phyloP scores from a whole-genome alignment of 2,888 invertebrate genomes.

The Drosophila robusta region DNA sequence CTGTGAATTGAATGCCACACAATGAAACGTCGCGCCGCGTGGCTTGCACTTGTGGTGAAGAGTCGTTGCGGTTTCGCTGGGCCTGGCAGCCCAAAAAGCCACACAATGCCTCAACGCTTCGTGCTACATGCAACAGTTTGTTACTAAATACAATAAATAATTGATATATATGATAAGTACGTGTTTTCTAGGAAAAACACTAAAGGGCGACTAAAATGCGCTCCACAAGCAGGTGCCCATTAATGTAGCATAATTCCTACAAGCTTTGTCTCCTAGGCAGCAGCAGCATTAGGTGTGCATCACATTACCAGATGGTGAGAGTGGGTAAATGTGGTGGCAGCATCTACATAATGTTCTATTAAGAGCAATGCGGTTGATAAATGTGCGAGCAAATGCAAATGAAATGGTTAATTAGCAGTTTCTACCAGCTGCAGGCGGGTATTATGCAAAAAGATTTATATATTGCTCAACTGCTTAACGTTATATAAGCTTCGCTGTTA shows the following conservation, averaged over 20 bases:
- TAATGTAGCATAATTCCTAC: background rate
- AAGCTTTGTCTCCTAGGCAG: background rate
- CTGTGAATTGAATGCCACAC: conserved; percentile 16
- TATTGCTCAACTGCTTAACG: background rate
- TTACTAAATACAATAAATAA: conserved; percentile 11
- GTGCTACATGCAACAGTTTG: conserved; percentile 36
- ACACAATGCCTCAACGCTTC: conserved; percentile 3
- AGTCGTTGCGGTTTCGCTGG: background rate
- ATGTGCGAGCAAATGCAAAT: background rate
- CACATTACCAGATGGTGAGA: conserved; percentile 29
- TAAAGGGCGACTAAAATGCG: background rate
- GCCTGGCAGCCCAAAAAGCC: background rate
- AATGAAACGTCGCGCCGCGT: conserved; percentile 4
- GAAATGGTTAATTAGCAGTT: background rate
- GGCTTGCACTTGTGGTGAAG: conserved; percentile 20
- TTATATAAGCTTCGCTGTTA: background rate
- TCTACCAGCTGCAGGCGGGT: no score
- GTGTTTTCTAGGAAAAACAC: background rate
- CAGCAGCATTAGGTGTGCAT: conserved; percentile 19
- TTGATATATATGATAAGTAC: conserved; percentile 1
- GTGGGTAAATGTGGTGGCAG: background rate
- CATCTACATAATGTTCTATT: background rate
- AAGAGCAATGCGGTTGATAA: background rate
- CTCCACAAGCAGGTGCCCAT: background rate
- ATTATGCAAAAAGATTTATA: no score